Evolutionary conservation across 2,797 vertebrate genomes (phyloP), one percentile per base, ranked within the genome.

Genomic region (Acanthopagrus latus): DNA sequence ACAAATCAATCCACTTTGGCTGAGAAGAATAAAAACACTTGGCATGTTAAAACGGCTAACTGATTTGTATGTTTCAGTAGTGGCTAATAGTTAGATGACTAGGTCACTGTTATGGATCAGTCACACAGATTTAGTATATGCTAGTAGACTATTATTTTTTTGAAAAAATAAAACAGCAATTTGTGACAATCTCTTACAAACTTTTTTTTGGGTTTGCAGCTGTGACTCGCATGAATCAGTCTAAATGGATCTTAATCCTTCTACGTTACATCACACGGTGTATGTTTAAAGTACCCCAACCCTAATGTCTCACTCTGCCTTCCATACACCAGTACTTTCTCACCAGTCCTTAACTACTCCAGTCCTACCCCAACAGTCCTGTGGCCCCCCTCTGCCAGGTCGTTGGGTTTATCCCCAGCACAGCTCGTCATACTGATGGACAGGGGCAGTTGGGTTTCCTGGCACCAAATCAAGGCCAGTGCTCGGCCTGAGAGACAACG

Each of bases 401-500:
- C 87, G 50, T 75, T 56, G 86, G 71, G 84, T 92, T 92, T 86
- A 86, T 77, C 74, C 74, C 67, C 55, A 64, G 78, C 85, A 82
- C 56, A 63, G 67, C 85, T 70, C 71, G 47, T 87, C 78, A 82
- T 64, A 80, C 86, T 92, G 90, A 92, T 91, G 78, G 91, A 92
- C 91, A 91, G 86, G 84, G 87, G 90, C 90, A 93, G 88, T 88
- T 92, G 91, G 78, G 72, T 87, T 89, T 89, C 82, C 86, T 92
- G 90, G 90, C 88, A 64, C 27, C 38, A 65, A 84, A 89, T 89
- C 86, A 87, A 90, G 87, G 86, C 78, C 79, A 72, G 64, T 16
- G 11, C 83, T 90, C 58, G 57, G 84, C 72, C 76, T 84, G 74
- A 86, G 77, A 91, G 83, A 84, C 82, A 88, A 86, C 71, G 44